Evolutionary conservation across 2,113 vertebrate species (phyloP).

Genomic region (Murina feae): DNA sequence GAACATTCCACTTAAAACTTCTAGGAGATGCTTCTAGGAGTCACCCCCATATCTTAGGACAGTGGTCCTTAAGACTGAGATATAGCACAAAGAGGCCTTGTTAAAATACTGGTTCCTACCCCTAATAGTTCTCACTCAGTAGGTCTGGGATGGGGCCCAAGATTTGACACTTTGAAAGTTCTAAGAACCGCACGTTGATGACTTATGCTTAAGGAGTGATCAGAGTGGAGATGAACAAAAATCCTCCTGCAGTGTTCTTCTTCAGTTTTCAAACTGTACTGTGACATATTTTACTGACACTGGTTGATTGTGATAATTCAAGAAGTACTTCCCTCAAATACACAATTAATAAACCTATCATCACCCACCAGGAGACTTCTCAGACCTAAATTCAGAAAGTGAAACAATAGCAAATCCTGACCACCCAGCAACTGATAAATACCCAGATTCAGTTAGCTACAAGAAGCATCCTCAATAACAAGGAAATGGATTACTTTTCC

Average conservation of each 20-base stretch:
- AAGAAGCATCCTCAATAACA: neutral
- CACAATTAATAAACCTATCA: neutral
- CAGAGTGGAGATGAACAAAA: conserved; percentile 5
- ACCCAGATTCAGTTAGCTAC: neutral
- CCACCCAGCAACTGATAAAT: neutral
- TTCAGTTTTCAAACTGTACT: conserved; percentile 27
- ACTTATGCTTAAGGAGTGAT: neutral
- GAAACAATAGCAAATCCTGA: neutral
- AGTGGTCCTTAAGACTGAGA: neutral
- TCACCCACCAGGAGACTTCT: neutral
- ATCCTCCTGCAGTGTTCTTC: neutral
- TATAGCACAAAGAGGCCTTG: neutral
- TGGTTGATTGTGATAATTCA: neutral
- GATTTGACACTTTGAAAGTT: neutral
- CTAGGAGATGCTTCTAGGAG: neutral
- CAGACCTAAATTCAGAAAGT: neutral
- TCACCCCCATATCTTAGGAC: neutral
- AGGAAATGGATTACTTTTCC: neutral
- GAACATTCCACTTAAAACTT: conserved; percentile 30
- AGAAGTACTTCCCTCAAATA: neutral
- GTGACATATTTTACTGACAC: neutral
- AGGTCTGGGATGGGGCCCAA: neutral
- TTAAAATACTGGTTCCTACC: neutral
- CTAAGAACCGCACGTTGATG: neutral
- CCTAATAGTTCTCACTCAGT: neutral